Conservation (phyloP, 2,113 vertebrate species). For the Rissa tridactyla region DNA sequence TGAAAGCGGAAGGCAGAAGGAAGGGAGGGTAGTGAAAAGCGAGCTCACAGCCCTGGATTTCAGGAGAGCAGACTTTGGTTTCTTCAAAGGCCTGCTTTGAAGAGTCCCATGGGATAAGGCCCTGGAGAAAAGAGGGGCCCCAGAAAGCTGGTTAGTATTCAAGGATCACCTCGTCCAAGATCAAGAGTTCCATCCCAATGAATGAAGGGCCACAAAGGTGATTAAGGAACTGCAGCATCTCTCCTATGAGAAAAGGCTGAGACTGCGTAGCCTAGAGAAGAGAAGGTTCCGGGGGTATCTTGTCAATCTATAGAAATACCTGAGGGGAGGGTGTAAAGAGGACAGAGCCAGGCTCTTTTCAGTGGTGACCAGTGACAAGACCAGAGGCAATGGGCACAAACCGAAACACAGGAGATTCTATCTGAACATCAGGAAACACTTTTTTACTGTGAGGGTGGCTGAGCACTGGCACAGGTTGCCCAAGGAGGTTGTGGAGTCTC, state of each 20-base stretch:
- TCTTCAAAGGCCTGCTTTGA: background rate
- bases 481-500: background rate
- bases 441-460: background rate
- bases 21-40: background rate
- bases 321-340: background rate
- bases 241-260: background rate
- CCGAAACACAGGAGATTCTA: background rate
- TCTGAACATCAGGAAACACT: background rate
- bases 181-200: background rate
- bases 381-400: background rate
- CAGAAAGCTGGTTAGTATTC: background rate
- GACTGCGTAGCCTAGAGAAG: background rate
- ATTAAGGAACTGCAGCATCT: background rate
- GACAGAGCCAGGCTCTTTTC: background rate
- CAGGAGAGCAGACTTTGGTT: background rate
- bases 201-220: background rate
- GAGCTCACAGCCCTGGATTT: background rate
- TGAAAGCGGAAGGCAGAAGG: background rate
- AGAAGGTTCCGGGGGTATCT: background rate
- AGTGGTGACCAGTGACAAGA: background rate
- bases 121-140: background rate
- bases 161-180: background rate
- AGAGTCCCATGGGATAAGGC: background rate
- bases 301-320: background rate
- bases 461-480: background rate